Evolutionary conservation across 2,797 vertebrate species (phyloP).

Genomic region (Astyanax mexicanus): DNA sequence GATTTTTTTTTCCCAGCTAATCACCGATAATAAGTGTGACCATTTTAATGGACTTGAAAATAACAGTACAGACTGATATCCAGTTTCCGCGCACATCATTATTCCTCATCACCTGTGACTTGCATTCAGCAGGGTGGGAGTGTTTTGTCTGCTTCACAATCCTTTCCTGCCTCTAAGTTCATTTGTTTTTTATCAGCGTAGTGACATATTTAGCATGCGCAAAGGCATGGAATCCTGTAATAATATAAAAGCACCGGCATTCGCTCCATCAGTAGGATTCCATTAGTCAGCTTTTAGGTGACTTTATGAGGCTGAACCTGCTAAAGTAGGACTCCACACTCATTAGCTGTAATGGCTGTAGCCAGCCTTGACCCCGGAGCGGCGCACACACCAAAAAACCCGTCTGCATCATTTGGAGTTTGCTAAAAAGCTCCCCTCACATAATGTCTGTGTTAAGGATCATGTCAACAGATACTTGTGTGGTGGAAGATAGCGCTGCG

Average conservation of each 20-base stretch:
- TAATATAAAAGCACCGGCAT: constrained; percentile 76
- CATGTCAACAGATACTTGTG: constrained; percentile 89
- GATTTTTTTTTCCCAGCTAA: constrained; percentile 28
- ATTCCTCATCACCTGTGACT: constrained; percentile 44
- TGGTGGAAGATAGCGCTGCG: constrained; percentile 73
- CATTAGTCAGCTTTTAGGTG: constrained; percentile 86
- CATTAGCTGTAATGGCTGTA: constrained; percentile 86
- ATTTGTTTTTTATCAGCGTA: constrained; percentile 68
- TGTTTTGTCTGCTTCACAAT: constrained; percentile 44
- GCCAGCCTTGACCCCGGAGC: constrained; percentile 81
- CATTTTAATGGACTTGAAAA: constrained; percentile 54
- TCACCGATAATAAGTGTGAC: constrained; percentile 40
- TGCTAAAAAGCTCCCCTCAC: constrained; percentile 84
- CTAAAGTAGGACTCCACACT: constrained; percentile 87
- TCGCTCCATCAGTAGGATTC: constrained; percentile 80
- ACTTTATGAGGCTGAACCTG: constrained; percentile 84
- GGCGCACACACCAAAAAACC: constrained; percentile 69
- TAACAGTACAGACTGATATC: constrained; percentile 40
- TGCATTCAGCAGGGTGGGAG: constrained; percentile 12
- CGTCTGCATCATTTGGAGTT: constrained; percentile 83
- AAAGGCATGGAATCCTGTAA: constrained; percentile 71
- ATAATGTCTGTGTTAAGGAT: constrained; percentile 88
- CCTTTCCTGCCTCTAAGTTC: constrained; percentile 74
- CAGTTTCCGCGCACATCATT: constrained; percentile 32
- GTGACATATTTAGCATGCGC: constrained; percentile 72